These are phyloP conservation scores for Momotus momota DNA, from an alignment of 2,797 vertebrate species.

Conservation along the genomic window DNA sequence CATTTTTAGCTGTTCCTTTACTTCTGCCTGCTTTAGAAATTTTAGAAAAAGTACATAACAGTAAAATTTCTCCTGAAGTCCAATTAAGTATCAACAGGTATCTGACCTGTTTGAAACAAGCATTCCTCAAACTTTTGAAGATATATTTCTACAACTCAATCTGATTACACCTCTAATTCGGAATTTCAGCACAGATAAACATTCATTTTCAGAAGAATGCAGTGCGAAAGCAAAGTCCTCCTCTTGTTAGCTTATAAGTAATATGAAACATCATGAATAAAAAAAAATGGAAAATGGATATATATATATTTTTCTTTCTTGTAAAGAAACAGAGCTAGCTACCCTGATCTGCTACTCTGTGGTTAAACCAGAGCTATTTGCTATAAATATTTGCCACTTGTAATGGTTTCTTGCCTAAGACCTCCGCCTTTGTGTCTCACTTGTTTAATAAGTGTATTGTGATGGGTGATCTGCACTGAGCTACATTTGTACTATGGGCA, in stretches of 20 bases:
- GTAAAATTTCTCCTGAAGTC: neutral
- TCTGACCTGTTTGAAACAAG: neutral
- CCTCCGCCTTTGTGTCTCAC: neutral
- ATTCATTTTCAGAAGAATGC: neutral
- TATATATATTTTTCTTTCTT: neutral
- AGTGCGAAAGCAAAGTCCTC: neutral
- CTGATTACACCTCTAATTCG: neutral
- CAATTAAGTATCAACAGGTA: neutral
- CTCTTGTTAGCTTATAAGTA: neutral
- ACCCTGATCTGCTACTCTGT: neutral
- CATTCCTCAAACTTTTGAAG: neutral
- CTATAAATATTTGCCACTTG: neutral
- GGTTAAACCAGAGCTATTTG: neutral
- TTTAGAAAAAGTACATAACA: neutral
- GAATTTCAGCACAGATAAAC: neutral
- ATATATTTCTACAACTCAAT: neutral
- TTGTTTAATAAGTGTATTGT: neutral
- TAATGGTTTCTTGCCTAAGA: neutral
- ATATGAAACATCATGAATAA: neutral
- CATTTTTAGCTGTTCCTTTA: neutral
- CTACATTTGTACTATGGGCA: neutral
- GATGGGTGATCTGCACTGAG: neutral
- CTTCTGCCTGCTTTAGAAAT: neutral
- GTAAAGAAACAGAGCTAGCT: neutral
- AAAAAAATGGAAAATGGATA: neutral